Base-by-base conservation (phyloP, 2,797 vertebrate species). In the Sternotherus odoratus region DNA sequence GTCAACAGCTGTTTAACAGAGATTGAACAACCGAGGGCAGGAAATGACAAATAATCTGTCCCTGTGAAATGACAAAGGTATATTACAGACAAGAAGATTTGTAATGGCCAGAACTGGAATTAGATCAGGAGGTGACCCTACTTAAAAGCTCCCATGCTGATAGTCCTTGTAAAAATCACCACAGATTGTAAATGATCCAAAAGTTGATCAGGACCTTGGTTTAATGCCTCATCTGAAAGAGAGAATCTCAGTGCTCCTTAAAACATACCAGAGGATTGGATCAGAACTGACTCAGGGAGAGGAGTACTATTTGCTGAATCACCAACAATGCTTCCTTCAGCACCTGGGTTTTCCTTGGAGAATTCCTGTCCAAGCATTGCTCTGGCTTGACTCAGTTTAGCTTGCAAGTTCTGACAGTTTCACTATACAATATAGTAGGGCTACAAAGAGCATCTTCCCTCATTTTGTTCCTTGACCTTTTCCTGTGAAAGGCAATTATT, bases 401-500 rank as follows among this genome's bases (percentile, higher is more conserved):
- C 50, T 50, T 69, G 51, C 16, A 39, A 50, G 10, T 53, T 94
- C 49, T 54, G 53, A 54, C n/a, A 85, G 24, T 46, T 82, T 86
- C 19, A 46, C 36, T 72, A 36, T 43, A 79, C 88, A 94, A 66
- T 24, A 54, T 39, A 88, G 39, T 4, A 79, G 26, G 7, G 1
- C 11, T 77, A 82, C 13, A 6, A n/a, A 75, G 50, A 39, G 50
- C 12, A 28, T 10, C 5, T 46, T 87, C 30, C n/a, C 57, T 92
- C 23, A n/a, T 66, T 36, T 30, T 16, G 26, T 43, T 56, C 74
- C n/a, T 30, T 1, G 17, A 82, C 7, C 4, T 49, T 84, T 88
- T 43, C 7, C 93, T 90, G 85, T 28, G 50, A 88, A 93, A 82
- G 12, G 30, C 16, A 88, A n/a, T 74, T 91, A 85, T 84, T 82